A percentile compares a stretch with the other conserved stretches of the same genome.
These are phyloP conservation scores for Myotis planiceps DNA, from an alignment of 2,797 vertebrate species.

Conservation along the genomic window DNA sequence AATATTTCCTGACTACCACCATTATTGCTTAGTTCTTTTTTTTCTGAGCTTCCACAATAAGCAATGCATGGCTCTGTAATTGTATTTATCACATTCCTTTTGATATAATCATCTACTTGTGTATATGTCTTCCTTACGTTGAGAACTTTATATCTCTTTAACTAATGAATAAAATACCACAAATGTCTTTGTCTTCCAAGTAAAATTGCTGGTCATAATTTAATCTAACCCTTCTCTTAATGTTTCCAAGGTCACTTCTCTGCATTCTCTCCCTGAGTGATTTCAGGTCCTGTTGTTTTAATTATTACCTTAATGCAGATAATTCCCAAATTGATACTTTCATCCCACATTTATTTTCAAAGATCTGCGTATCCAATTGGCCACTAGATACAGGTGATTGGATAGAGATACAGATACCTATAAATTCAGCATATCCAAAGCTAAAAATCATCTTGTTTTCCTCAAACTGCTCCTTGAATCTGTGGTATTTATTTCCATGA, in stretches of 20 bases:
- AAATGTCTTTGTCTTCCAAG: conserved; percentile 1
- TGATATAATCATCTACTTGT: neutral
- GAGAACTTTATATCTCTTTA: neutral
- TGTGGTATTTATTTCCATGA: neutral
- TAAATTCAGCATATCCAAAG: neutral
- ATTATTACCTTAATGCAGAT: neutral
- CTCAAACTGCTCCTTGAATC: neutral
- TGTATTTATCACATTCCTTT: neutral
- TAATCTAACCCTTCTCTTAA: neutral
- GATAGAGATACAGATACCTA: neutral
- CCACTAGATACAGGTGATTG: neutral
- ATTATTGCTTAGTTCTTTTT: neutral
- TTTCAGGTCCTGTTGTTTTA: conserved; percentile 12
- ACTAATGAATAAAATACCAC: neutral
- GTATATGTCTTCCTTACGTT: neutral
- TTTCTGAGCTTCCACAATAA: neutral
- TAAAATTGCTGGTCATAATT: conserved; percentile 12
- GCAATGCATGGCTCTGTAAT: neutral
- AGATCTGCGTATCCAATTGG: neutral
- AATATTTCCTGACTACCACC: neutral
- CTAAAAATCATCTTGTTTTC: neutral
- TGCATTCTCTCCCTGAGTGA: neutral
- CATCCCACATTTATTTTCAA: neutral
- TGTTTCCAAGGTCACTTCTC: conserved; percentile 15
- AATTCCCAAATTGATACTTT: conserved; percentile 19